Evolutionary conservation across 2,797 vertebrate genomes (phyloP).

Genomic region (Poeciliopsis infans): DNA sequence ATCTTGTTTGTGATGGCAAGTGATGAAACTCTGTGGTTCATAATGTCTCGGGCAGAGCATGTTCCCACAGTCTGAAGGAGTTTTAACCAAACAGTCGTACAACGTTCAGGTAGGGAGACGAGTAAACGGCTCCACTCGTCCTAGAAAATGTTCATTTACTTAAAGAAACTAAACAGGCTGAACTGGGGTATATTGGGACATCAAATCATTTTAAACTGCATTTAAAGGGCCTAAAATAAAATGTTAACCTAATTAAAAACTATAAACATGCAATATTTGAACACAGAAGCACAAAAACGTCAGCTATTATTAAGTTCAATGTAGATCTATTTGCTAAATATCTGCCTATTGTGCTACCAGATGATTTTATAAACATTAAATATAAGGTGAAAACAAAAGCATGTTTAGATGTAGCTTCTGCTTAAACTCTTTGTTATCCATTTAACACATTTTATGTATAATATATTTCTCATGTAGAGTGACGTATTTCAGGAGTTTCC

Average conservation of each 20-base stretch:
- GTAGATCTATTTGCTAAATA: background rate
- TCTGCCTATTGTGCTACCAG: background rate
- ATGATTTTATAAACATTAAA: background rate
- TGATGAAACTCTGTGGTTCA: slow-evolving; percentile 46
- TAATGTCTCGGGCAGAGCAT: slow-evolving; percentile 4
- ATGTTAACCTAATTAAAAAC: background rate
- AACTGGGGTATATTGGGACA: background rate
- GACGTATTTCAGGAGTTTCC: background rate
- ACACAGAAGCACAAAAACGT: background rate
- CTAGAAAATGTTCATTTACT: background rate
- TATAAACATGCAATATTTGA: background rate
- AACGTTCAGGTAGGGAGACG: slow-evolving; percentile 6
- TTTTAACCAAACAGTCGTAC: slow-evolving; percentile 2
- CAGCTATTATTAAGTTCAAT: background rate
- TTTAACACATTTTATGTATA: background rate
- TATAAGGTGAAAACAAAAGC: background rate
- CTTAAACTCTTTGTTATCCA: background rate
- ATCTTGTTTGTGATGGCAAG: slow-evolving; percentile 48
- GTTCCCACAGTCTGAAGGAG: slow-evolving; percentile 21
- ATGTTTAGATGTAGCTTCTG: background rate
- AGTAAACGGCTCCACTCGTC: background rate
- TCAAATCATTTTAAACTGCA: background rate
- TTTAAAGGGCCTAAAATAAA: background rate
- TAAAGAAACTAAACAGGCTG: background rate
- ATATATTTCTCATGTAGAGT: background rate